Conservation (phyloP, 2,888 invertebrate genomes). For the Philereme transversata region DNA sequence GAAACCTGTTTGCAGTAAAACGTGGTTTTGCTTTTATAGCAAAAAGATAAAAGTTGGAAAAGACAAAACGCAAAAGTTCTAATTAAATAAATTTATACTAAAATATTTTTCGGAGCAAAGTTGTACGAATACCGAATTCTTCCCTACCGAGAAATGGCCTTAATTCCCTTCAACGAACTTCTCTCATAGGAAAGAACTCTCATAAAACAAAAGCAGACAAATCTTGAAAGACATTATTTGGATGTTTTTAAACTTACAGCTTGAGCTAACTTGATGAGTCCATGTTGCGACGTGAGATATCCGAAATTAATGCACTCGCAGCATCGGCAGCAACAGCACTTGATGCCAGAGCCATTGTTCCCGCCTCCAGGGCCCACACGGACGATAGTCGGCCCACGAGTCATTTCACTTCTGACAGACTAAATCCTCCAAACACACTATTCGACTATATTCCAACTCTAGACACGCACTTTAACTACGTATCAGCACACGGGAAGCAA, state of each 20-base stretch:
- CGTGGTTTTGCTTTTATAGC: no score
- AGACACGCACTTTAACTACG: slow-evolving; percentile 29
- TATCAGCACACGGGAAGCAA: slow-evolving; percentile 66
- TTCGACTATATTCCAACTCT: slow-evolving; percentile 10
- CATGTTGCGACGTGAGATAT: slow-evolving; percentile 88
- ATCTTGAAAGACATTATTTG: no score
- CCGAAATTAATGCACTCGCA: slow-evolving; percentile 92
- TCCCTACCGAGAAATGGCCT: no score
- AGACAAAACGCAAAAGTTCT: no score
- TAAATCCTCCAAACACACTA: slow-evolving; percentile 6
- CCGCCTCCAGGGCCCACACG: slow-evolving; percentile 67
- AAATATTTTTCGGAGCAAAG: no score
- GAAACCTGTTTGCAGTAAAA: no score
- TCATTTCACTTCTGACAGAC: slow-evolving; percentile 48
- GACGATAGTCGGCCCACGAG: slow-evolving; percentile 78
- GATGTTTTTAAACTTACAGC: slow-evolving; percentile 82
- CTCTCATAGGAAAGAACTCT: no score
- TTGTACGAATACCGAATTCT: no score
- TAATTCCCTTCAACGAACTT: no score
- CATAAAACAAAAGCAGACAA: no score
- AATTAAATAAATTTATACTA: no score
- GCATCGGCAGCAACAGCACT: slow-evolving; percentile 89
- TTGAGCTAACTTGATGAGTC: slow-evolving; percentile 90
- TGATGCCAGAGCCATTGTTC: slow-evolving; percentile 79
- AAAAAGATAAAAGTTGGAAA: no score